These are phyloP conservation scores for Cryptomyrus ogoouensis DNA, from an alignment of 2,113 vertebrate genomes.

Conservation along the genomic window DNA sequence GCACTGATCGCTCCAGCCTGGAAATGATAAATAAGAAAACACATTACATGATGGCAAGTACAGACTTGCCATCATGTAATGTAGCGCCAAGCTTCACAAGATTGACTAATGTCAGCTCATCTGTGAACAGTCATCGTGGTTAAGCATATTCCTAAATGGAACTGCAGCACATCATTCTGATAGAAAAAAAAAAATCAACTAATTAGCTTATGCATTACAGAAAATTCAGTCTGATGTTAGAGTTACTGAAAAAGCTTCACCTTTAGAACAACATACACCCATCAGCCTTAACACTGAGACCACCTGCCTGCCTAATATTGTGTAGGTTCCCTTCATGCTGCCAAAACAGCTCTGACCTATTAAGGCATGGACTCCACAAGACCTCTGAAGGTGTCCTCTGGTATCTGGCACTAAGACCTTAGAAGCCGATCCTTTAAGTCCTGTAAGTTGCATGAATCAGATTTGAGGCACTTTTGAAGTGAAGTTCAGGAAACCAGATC, in stretches of 20 bases:
- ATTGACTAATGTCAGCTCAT: not conserved
- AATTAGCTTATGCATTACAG: not conserved
- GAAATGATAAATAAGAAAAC: not conserved
- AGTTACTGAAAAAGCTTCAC: not conserved
- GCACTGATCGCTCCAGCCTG: conserved; percentile 47
- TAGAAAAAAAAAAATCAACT: not conserved
- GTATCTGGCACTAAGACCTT: no score
- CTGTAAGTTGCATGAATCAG: no score
- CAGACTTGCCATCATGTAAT: not conserved
- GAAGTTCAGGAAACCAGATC: no score
- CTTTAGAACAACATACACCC: not conserved
- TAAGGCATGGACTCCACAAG: no score
- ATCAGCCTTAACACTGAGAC: not conserved
- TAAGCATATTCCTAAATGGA: not conserved
- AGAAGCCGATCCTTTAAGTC: no score
- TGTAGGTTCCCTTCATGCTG: not conserved
- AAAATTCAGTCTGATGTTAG: not conserved
- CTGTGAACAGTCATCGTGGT: not conserved
- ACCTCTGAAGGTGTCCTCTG: no score
- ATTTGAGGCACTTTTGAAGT: no score
- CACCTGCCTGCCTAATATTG: not conserved
- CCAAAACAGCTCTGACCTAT: no score
- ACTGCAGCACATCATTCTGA: not conserved
- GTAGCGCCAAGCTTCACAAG: not conserved
- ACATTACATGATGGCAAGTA: not conserved